Evolutionary conservation across 2,113 vertebrate species (phyloP).

Genomic region (Sclerurus mexicanus): DNA sequence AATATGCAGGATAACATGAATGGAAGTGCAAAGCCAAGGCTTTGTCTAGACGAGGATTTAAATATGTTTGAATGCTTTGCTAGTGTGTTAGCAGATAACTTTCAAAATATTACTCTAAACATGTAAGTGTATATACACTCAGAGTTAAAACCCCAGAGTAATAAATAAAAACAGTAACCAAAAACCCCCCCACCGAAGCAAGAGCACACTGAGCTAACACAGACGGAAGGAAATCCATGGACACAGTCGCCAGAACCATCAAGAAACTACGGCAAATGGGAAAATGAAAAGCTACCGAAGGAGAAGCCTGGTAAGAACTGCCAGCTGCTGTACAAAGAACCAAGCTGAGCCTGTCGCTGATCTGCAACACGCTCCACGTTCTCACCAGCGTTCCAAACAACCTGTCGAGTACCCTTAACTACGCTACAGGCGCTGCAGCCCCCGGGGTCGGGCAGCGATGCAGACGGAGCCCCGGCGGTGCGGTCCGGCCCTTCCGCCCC

Average conservation of each 20-base stretch:
- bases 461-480: background rate
- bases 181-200: background rate
- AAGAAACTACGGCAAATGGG: background rate
- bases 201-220: background rate
- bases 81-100: background rate
- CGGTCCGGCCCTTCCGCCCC: background rate
- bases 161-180: background rate
- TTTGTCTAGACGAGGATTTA: background rate
- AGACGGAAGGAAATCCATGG: background rate
- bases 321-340: background rate
- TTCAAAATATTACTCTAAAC: background rate
- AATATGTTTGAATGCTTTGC: background rate
- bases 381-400: background rate
- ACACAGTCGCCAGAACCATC: background rate
- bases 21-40: background rate
- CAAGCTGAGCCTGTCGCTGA: background rate
- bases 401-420: rapidly evolving
- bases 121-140: rapidly evolving
- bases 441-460: background rate
- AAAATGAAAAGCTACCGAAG: background rate
- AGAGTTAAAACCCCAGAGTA: background rate
- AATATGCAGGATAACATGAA: background rate
- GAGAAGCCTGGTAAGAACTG: background rate
- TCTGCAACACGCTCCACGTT: background rate
- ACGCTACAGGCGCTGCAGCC: too few species aligned